Base-by-base conservation (phyloP, 2,888 invertebrate genomes). In the Sarcophaga caerulescens region DNA sequence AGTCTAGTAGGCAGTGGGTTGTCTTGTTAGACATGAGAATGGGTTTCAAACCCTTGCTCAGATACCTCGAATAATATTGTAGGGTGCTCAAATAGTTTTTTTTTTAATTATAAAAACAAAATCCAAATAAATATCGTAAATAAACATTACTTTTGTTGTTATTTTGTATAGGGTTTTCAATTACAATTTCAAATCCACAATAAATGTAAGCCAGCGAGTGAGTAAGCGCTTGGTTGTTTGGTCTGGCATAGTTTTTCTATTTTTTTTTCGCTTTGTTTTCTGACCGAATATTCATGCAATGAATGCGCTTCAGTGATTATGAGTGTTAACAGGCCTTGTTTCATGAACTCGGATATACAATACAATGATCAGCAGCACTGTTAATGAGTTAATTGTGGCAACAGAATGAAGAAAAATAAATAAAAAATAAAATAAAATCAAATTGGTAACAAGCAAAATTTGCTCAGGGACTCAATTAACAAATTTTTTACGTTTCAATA, bases 301-400 rank as follows among this genome's bases (percentile, higher is more conserved):
- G 23, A 71, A 45, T 44, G 79, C 85, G 85, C 85, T 85, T 82
- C 79, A 85, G 62, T 82, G 82, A 76, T 76, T 82, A 76, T 82
- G 71, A 79, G 45, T 75, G 75, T 35, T 74, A 74, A 65, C 73
- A 80, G 85, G 76, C 85, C 82, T 82, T 85, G 82, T 76, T 79
- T 78, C 44, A 82, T 85, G 85, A 85, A 85, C 82, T 85, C 76
- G 23, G 35, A 69, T 69, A 44, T 14, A 57, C n/a, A 57, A 57
- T 14, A 21, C 35, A 68, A 62, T 47, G 25, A 69, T 78, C 17
- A 62, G 73, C 21, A 35, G 35, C 35, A 35, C 35, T 35, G 35
- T 35, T 35, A 35, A 35, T 35, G 35, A 35, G 35, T 35, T 35
- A 35, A 35, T 35, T 35, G 10, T 35, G 35, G 35, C 35, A 35